Evolutionary conservation across 35 echinoderm and acorn worm species (phyloP), one percentile per base, ranked within the genome.

Genomic region (Stichopus chloronotus): DNA sequence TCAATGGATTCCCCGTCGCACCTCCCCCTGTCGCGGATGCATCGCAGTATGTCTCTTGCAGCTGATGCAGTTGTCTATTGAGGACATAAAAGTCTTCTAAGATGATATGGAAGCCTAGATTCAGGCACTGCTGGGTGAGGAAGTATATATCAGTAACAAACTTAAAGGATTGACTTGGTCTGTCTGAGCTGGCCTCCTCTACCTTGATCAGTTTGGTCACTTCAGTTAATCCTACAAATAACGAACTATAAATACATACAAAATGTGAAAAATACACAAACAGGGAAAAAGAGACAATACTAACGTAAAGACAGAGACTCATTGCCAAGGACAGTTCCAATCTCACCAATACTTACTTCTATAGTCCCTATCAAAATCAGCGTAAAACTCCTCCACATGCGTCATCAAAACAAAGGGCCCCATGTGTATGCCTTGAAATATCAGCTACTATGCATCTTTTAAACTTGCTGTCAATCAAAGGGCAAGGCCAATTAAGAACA

Each of bases 81-180:
- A 99, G 58, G 3, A 43, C 25, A 58, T 93, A 87, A 79, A 99
- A 96, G 17, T 72, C 91, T 25, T 94, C 95, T 57, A 95, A 52
- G 20, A 99, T 11, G 78, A 81, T 55, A 74, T 99, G 95, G 81
- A 96, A 99, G 53, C 97, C 97, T 53, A 99, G 59, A 59, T 95
- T 79, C 10, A 99, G 81, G 82, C 95, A 99, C 20, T 91, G 91
- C 16, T 99, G 97, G 0, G 97, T 95, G 63, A 99, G 86, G 87
- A 99, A 99, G 94, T 96, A 99, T 58, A 96, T 92, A 16, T 96
- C 97, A 0, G 97, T 94, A 16, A 93, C 65, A 90, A 99, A 99
- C 25, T 99, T 99, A 90, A 93, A 99, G 7, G 95, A 92, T 5
- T 84, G 87, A 12, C 53, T 84, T 71, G 79, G 90, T 5, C 91